Evolutionary conservation across 2,113 vertebrate genomes (phyloP).

Genomic region (Arizona elegans): DNA sequence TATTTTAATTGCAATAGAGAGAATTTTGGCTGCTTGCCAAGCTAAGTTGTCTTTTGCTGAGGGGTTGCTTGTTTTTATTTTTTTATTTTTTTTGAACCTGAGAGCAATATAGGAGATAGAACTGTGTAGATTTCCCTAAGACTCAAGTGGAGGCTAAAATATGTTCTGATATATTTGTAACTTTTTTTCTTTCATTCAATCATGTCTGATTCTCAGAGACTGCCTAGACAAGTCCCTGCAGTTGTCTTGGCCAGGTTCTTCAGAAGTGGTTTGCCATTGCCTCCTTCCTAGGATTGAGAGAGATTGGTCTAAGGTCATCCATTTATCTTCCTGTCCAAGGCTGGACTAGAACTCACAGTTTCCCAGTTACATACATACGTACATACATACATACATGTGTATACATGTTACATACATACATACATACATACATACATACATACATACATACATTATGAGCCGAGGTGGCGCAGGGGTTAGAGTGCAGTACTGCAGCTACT

Average conservation of each 20-base stretch:
- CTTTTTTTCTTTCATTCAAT: neutral
- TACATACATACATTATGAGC: too few species aligned
- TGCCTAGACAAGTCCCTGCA: neutral
- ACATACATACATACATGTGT: too few species aligned
- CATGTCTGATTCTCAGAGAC: neutral
- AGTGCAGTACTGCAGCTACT: too few species aligned
- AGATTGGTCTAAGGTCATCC: neutral
- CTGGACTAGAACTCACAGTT: neutral
- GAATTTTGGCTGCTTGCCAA: neutral
- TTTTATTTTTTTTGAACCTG: neutral
- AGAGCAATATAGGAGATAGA: neutral
- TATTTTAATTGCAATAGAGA: neutral
- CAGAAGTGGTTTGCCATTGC: neutral
- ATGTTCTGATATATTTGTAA: neutral
- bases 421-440: neutral
- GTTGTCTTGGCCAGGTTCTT: neutral
- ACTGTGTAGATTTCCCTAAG: neutral
- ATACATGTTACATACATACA: too few species aligned
- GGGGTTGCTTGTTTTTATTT: neutral
- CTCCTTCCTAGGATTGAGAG: neutral
- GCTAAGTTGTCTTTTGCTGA: neutral
- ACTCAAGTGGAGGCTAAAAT: neutral
- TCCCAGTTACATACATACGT: too few species aligned
- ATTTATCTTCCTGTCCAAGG: neutral
- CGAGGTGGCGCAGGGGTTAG: too few species aligned